These are phyloP conservation scores for Herpetotheres cachinnans DNA, from an alignment of 2,113 vertebrate species.

Conservation along the genomic window DNA sequence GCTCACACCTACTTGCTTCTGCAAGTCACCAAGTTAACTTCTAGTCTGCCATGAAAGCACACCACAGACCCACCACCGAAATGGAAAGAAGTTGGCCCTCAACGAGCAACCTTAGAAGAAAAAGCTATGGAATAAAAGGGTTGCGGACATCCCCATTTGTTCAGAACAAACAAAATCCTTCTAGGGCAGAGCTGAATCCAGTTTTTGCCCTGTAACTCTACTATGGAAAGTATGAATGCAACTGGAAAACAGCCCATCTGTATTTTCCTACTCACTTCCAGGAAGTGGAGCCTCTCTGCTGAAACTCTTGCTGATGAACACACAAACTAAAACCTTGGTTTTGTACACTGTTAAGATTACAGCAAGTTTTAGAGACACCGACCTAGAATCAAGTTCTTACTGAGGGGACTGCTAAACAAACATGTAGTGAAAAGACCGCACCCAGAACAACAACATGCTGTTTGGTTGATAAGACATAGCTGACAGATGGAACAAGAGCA, in stretches of 20 bases:
- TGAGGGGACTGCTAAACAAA: constrained; percentile 13
- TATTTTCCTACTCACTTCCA: background rate
- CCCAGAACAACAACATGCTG: constrained; percentile 2
- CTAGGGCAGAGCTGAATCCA: background rate
- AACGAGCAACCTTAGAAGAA: constrained; percentile 7
- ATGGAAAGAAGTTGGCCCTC: background rate
- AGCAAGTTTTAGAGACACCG: background rate
- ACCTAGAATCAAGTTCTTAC: background rate
- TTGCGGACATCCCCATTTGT: background rate
- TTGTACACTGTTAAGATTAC: background rate
- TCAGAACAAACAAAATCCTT: background rate
- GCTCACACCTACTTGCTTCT: background rate
- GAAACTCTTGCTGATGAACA: background rate
- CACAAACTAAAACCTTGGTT: background rate
- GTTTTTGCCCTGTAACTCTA: background rate
- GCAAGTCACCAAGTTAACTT: background rate
- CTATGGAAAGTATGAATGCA: background rate
- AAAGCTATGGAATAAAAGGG: background rate
- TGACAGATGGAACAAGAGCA: constrained; percentile 25
- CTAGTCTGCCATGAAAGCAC: background rate
- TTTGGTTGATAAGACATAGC: background rate
- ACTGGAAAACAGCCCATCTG: background rate
- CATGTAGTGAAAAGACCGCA: constrained; percentile 34
- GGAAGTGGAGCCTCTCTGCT: background rate
- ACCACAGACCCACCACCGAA: background rate